These are phyloP conservation scores for Rhagologus leucostigma DNA, from an alignment of 2,113 vertebrate genomes.

Conservation along the genomic window DNA sequence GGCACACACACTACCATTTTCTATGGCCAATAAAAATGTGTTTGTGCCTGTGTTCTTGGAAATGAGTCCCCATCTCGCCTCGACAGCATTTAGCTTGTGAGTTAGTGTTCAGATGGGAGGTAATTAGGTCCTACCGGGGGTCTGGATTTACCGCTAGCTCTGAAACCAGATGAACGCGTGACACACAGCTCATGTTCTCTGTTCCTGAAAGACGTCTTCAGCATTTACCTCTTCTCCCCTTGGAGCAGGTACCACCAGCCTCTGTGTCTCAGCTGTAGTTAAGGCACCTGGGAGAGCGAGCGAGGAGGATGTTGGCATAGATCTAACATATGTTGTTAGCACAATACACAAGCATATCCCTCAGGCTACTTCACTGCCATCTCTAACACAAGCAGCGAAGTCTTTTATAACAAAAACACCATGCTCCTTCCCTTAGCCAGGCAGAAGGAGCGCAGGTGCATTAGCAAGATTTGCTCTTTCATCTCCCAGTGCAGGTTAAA, in stretches of 20 bases:
- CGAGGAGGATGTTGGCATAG: background rate
- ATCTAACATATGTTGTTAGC: slow-evolving; percentile 35
- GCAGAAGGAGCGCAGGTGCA: background rate
- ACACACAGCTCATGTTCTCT: background rate
- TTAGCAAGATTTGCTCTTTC: background rate
- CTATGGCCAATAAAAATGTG: slow-evolving; percentile 59
- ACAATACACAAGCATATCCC: slow-evolving; percentile 20
- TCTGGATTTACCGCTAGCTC: slow-evolving; percentile 4
- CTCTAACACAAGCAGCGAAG: background rate
- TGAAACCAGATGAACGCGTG: background rate
- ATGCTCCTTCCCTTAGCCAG: background rate
- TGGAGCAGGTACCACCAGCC: background rate
- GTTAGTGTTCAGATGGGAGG: slow-evolving; percentile 44
- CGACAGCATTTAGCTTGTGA: slow-evolving; percentile 26
- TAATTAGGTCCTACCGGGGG: slow-evolving; percentile 46
- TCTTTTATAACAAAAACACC: background rate
- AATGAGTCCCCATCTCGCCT: slow-evolving; percentile 35
- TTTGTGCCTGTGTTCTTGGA: slow-evolving; percentile 51
- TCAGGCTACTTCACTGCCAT: slow-evolving; percentile 24
- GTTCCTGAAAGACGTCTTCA: background rate
- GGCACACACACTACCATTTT: slow-evolving; percentile 39
- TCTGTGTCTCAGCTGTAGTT: slow-evolving; percentile 4
- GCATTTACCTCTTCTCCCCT: background rate
- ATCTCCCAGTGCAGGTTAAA: background rate
- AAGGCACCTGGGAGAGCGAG: background rate